Base-by-base conservation (phyloP, 2,888 invertebrate genomes). In the Agrilus biguttatus region DNA sequence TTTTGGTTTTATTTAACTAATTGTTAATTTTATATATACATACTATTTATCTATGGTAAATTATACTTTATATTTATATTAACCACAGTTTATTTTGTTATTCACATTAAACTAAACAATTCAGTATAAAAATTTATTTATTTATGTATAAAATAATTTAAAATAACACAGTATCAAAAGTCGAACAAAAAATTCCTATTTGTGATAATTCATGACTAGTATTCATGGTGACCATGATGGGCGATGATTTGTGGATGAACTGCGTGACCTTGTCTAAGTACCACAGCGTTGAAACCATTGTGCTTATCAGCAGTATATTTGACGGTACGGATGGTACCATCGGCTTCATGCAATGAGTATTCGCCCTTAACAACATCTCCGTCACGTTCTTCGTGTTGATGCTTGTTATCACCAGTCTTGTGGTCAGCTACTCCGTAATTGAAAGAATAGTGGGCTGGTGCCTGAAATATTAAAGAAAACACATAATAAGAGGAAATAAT, bases 361-460 rank as follows among this genome's bases (percentile, higher is more conserved):
- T 55, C 61, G 14, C 71, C 71, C 48, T 70, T 67, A 14, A 71
- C 71, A 14, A 55, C 61, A 52, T 69, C 71, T 10, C 71, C 71
- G 47, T 71, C 70, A 39, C 74, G 62, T 44, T 67, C 67, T 53
- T 74, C 74, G 42, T 73, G 70, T 49, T 73, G 73, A 2, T 70
- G 69, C 56, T 74, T 74, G 47, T 72, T 71, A 53, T 74, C 74
- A 10, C 73, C 73, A 1, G 70, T 72, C 54, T 73, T 72, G 54
- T 71, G 70, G 56, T 74, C 73, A 44, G 72, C 71, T 28, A 74
- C 73, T 28, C 73, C 73, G 49, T 74, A 74, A 51, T 73, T 73
- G 60, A 73, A 74, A 42, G 58, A 65, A 54, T 74, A 74, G 56
- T 73, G 73, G 28, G 79, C 77, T 53, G 77, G 77, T 14, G 78